Evolutionary conservation across 2,888 invertebrate species (phyloP), one percentile per base, ranked within the genome.

Genomic region (Heliconius ethilla): DNA sequence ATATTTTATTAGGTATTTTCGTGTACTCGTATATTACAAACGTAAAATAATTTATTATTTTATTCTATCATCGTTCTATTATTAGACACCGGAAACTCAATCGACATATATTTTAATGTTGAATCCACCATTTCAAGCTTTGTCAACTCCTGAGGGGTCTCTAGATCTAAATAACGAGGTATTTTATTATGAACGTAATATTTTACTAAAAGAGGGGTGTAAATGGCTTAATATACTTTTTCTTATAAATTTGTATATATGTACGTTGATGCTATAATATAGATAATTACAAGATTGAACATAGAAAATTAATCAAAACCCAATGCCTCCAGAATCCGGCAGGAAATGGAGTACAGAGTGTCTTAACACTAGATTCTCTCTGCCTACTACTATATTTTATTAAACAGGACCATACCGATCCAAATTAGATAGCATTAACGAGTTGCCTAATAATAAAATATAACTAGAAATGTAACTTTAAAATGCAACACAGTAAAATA

Each of bases 401-500:
- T 11, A 40, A 40, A 40, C 4, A 45, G 15, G 45, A 45, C 45
- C 15, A 15, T 45, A 18, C 45, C 15, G 45, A 18, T 0, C 45
- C 45, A 45, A 15, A 51, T 33, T 33, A 33, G 33, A 33, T 33
- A 33, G 33, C 33, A 33, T 33, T 6, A 7, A 51, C 18, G 2
- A 51, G 45, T 1, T 51, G 45, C 18, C 40, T 15, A 15, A 15
- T 5, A 59, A 22, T 59, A 62, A n/a, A 25, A 15, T 40, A 7
- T 62, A 33, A 25, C 40, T 18, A 22, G 11, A 63, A 40, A 73
- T 27, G 27, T 45, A 70, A 18, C n/a, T 74, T 40, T 63, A 63
- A 40, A 27, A 37, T 2, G 63, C 37, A 51, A 67, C n/a, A 25
- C 84, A 85, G 87, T 86, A 87, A 86, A 84, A 83, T 70, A 63